Evolutionary conservation across 2,797 vertebrate genomes (phyloP), one percentile per base, ranked within the genome.

Genomic region (Spea hammondii): DNA sequence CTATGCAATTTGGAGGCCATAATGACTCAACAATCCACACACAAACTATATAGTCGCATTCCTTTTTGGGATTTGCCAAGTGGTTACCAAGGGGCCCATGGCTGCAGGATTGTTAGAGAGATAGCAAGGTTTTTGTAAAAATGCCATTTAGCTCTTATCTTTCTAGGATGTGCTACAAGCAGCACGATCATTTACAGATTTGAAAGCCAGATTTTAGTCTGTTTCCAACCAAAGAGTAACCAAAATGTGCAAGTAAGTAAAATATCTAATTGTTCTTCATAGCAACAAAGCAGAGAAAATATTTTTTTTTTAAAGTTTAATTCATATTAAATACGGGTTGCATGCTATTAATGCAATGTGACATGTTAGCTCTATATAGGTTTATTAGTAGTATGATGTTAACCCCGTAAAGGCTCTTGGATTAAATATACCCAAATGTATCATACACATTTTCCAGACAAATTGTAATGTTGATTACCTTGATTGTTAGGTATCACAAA

Each of bases 11-110:
- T 93, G 91, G 92, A 91, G 91, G 86, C 91, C 89, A 89, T 93
- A 92, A 93, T 93, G 91, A 93, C 91, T 92, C 90, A 78, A 83
- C 85, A 83, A 90, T 93, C 90, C 90, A 85, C 91, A 91, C 88
- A 91, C 89, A 90, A 91, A 91, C 91, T 91, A 88, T 91, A 92
- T 90, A 91, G 89, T 89, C 86, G 48, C 92, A 93, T 94, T 94
- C 92, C 91, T 94, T 91, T 91, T 92, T 88, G 89, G 84, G 91
- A 91, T 93, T 93, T 92, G 91, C 92, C 91, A 92, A 89, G 92
- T 92, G 89, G 92, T 94, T 92, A 92, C 92, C 89, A 93, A 92
- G 92, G 92, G 91, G 89, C 90, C 88, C 76, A 84, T 82, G 76
- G 82, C 86, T 87, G 86, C 88, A 73, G 91, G 92, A 91, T 91